Evolutionary conservation across 1,140 invertebrate genomes (phyloP), one percentile per base, ranked within the genome.

Genomic region (Chrysomallon squamiferum): DNA sequence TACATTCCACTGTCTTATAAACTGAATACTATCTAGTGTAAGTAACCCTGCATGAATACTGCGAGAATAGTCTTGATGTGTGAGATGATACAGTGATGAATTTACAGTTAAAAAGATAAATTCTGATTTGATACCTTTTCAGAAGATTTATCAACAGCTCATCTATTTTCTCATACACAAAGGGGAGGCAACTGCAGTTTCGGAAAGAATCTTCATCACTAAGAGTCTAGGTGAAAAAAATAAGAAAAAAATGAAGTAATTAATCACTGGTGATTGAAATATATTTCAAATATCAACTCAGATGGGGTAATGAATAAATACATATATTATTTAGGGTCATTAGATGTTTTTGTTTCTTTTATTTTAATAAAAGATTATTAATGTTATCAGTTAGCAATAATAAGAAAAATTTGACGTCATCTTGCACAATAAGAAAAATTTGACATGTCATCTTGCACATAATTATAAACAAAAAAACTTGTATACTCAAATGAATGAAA

Each of bases 181-280:
- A 74, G 25, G 33, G 25, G 7, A 72, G 52, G 33, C 60, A 60
- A n/a, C 59, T 65, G 61, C 76, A 79, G n/a, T 73, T 73, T 59
- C 71, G 74, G 63, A 78, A 79, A 4, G 79, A 78, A 56, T 81
- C 79, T 57, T 81, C 79, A 66, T 79, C 76, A 69, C 77, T 79
- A 4, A 81, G 15, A 20, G 77, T 76, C 77, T 81, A 62, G 22
- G 57, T 59, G 49, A 59, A 58, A 47, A 47, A 38, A 62, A 49
- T 20, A 50, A 33, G 35, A 59, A 35, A 11, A 43, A 45, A 27
- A 47, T 30, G 41, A 47, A 20, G 25, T 20, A n/a, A 47, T 47
- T n/a, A 15, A n/a, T 15, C 11, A 47, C 25, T n/a, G n/a, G n/a
- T 15, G 9, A 11, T 22, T 47, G n/a, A n/a, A 13, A 47, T 4